A percentile compares a stretch with the other conserved stretches of the same genome.
phyloP scores from a whole-genome alignment of 2,888 invertebrate genomes.

The Malachius bipustulatus region DNA sequence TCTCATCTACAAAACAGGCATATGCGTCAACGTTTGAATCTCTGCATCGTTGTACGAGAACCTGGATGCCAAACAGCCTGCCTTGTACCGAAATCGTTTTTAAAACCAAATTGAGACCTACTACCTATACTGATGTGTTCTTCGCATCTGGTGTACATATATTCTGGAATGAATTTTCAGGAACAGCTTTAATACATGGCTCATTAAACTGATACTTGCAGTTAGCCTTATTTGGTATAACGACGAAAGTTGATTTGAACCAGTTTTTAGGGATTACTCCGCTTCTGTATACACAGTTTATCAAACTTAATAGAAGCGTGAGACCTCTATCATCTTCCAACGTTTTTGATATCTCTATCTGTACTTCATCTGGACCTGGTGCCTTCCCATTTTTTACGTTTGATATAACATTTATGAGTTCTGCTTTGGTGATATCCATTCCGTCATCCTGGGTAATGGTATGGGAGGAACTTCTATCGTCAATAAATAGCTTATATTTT shows the following conservation, averaged over 20 bases:
- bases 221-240: slow-evolving; percentile 3
- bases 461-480: slow-evolving; percentile 2
- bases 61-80: slow-evolving; percentile 1
- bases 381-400: slow-evolving; percentile 1
- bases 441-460: slow-evolving; percentile 1
- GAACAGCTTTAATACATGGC: slow-evolving; percentile 3
- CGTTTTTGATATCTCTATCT: background rate
- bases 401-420: slow-evolving; percentile 1
- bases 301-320: background rate
- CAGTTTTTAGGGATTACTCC: slow-evolving; percentile 2
- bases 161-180: slow-evolving; percentile 1
- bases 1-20: background rate
- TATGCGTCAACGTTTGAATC: background rate
- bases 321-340: background rate
- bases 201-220: background rate
- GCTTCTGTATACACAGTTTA: background rate
- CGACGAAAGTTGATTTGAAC: slow-evolving; percentile 2
- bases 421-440: slow-evolving; percentile 1
- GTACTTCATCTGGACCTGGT: background rate
- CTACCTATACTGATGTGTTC: background rate
- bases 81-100: slow-evolving; percentile 1
- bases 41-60: background rate
- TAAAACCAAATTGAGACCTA: slow-evolving; percentile 2
- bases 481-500: background rate
- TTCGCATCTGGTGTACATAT: background rate